Base-by-base conservation (phyloP, 2,113 vertebrate species). In the Cyanistes caeruleus region DNA sequence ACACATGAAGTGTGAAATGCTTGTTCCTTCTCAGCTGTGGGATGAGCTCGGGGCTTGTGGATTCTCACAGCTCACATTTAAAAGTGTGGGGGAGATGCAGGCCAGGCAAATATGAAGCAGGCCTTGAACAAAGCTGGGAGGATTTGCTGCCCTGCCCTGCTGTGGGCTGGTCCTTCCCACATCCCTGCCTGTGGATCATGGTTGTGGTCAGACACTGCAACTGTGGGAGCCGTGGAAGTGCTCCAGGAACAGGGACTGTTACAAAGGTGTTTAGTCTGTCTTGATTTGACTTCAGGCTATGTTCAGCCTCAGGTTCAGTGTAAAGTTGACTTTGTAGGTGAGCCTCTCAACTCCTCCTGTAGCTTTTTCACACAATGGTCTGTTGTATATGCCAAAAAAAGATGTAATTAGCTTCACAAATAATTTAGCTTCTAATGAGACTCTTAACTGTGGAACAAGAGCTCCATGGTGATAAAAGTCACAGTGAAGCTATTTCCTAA, bases 131-230 rank as follows among this genome's bases (percentile, higher is more conserved):
- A 5, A 89, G 56, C 73, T 10, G 22, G 35, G 22, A 56, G 9
- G 22, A 24, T 41, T 44, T 78, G 41, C 24, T 22, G 19, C 49
- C 72, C 37, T 86, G 85, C 15, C 43, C 68, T 21, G 14, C 84
- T 64, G 41, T 3, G 16, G 44, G 11, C 43, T 70, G 53, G 12
- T 60, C 3, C 6, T 31, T 10, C 7, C 15, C 44, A n/a, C 30
- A 9, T 10, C 75, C 52, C 56, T 51, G 17, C 33, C 81, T 10
- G 2, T 35, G 35, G 20, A 7, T 2, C 1, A 0, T 5, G 33
- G 5, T 1, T 25, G 13, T 15, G 27, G 20, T 25, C 81, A 64
- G 37, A 17, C 3, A 1, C 44, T 37, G 18, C 11, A 43, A 77
- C 55, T 20, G 4, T 8, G 53, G 74, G 49, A 87, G 62, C 41